A percentile compares a stretch with the other conserved stretches of the same genome.
Evolutionary conservation across 2,797 vertebrate genomes (phyloP).

Genomic region (Microctenopoma stevenorrisi): DNA sequence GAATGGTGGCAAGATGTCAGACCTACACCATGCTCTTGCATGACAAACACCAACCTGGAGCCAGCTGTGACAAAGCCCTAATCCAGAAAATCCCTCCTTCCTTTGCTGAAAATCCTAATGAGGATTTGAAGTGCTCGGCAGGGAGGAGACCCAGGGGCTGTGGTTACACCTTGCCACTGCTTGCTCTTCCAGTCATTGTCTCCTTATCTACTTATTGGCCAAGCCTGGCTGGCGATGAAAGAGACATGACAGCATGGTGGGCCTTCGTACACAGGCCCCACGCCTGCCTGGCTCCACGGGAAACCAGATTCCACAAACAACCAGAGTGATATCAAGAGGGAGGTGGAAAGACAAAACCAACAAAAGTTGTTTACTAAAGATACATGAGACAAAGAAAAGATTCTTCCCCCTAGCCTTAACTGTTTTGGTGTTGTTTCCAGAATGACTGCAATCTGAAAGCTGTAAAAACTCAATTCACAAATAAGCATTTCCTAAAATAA

Average conservation of each 20-base stretch:
- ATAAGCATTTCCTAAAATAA: conserved; percentile 36
- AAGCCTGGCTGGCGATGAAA: conserved; percentile 83
- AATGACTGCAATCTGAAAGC: conserved; percentile 16
- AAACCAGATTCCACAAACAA: conserved; percentile 81
- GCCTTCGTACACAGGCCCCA: conserved; percentile 75
- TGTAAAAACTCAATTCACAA: conserved; percentile 18
- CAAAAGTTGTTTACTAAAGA: conserved; percentile 71
- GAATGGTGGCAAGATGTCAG: conserved; percentile 66
- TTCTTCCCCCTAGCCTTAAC: conserved; percentile 28
- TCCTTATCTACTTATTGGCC: conserved; percentile 83
- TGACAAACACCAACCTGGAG: conserved; percentile 86
- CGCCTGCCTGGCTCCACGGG: conserved; percentile 73
- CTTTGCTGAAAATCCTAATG: conserved; percentile 85
- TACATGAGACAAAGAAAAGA: conserved; percentile 51
- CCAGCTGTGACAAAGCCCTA: conserved; percentile 85
- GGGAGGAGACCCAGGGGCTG: conserved; percentile 78
- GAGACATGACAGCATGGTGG: conserved; percentile 79
- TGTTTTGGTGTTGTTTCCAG: conserved; percentile 18
- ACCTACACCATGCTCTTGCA: conserved; percentile 74
- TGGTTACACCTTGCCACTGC: conserved; percentile 82
- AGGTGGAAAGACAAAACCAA: conserved; percentile 69
- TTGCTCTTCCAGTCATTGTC: conserved; percentile 80
- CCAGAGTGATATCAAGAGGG: conserved; percentile 69
- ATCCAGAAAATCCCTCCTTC: conserved; percentile 83
- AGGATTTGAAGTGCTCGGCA: conserved; percentile 82